Conservation (phyloP, 2,797 vertebrate genomes). For the Rhinatrema bivittatum region DNA sequence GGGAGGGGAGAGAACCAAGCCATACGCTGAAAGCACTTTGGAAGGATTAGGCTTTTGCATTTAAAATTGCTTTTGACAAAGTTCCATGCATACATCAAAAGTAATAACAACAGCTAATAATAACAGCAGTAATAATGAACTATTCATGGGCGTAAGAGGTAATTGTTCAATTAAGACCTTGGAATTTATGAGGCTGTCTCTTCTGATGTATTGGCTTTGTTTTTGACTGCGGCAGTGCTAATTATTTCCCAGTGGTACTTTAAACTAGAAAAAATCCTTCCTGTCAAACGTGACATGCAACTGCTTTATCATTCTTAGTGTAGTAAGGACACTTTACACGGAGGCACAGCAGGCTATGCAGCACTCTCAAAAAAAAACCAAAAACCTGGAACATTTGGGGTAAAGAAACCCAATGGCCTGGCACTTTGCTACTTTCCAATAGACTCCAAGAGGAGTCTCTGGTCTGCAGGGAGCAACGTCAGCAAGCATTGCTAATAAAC, state of each 20-base stretch:
- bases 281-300: constrained; percentile 17
- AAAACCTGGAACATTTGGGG: too few species aligned
- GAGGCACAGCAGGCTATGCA: neutral
- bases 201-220: constrained; percentile 16
- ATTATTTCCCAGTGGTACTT: constrained; percentile 22
- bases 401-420: too few species aligned
- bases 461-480: too few species aligned
- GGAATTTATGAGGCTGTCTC: constrained; percentile 8
- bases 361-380: neutral
- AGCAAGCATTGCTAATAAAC: too few species aligned
- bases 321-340: neutral
- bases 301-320: constrained; percentile 10
- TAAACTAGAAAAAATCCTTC: constrained; percentile 3
- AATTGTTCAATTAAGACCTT: constrained; percentile 23
- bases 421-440: too few species aligned
- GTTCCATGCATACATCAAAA: constrained; percentile 10
- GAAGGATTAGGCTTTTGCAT: too few species aligned
- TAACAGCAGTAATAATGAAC: constrained; percentile 14
- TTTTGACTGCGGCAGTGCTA: constrained; percentile 2
- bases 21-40: too few species aligned
- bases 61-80: constrained; percentile 17
- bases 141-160: constrained; percentile 15
- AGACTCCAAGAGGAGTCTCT: too few species aligned
- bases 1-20: too few species aligned
- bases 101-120: constrained; percentile 25